A percentile compares a stretch with the other conserved stretches of the same genome.
These are phyloP conservation scores for Anolis apletophallus DNA, from an alignment of 2,797 vertebrate genomes.

Conservation along the genomic window DNA sequence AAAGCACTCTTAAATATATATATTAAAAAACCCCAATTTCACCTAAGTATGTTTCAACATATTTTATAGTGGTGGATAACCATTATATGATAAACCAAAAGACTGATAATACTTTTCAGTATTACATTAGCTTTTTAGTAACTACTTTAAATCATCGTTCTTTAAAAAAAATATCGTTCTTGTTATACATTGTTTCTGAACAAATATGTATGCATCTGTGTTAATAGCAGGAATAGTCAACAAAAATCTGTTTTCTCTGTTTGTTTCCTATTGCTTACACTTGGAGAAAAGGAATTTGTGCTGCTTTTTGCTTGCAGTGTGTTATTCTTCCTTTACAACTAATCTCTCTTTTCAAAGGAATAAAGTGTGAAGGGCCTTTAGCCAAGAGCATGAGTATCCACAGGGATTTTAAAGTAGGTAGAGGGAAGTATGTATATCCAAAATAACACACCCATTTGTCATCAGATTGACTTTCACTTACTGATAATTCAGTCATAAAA, in stretches of 20 bases:
- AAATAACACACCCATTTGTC: not conserved
- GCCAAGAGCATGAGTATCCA: no score
- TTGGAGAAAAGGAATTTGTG: not conserved
- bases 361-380: not conserved
- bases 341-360: not conserved
- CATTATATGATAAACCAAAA: not conserved
- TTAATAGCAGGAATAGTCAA: not conserved
- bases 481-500: no score
- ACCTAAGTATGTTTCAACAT: not conserved
- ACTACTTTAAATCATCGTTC: not conserved
- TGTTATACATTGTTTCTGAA: not conserved
- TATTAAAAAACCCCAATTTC: not conserved
- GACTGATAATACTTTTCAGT: no score
- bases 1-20: not conserved
- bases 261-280: not conserved
- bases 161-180: no score
- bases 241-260: not conserved
- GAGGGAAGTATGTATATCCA: not conserved
- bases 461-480: no score
- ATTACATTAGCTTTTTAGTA: not conserved
- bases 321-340: not conserved
- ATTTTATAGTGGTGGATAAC: not conserved
- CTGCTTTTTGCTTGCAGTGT: not conserved
- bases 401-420: not conserved
- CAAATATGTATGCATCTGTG: not conserved